phyloP scores from a whole-genome alignment of 1,140 invertebrate species.

The Tetramorium parvispinum region DNA sequence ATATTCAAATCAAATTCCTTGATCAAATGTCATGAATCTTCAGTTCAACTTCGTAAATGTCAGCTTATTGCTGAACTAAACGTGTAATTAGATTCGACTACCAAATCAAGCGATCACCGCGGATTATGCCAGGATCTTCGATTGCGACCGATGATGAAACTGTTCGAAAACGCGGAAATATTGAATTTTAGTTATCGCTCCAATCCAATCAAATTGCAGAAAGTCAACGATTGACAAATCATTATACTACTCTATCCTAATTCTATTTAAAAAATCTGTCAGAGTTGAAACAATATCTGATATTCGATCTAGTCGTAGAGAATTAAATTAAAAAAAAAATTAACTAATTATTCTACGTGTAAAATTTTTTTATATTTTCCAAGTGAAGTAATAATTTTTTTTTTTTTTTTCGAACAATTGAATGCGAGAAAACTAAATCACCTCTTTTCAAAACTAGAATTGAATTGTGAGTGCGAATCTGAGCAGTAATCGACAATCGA shows the following conservation, averaged over 20 bases:
- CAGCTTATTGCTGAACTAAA: not conserved
- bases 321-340: conserved; percentile 8
- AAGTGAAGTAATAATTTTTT: not conserved
- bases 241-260: not conserved
- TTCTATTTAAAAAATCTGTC: not conserved
- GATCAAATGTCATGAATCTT: conserved; percentile 14
- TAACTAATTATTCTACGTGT: not conserved
- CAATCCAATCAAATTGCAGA: not conserved
- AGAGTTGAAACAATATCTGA: conserved; percentile 15
- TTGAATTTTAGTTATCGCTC: not conserved
- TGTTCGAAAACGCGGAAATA: not conserved
- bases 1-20: conserved; percentile 12
- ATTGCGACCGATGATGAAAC: not conserved
- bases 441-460: conserved; percentile 53
- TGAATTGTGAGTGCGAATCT: not conserved
- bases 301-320: not conserved
- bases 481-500: not conserved
- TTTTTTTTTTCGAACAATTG: not conserved
- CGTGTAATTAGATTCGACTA: conserved; percentile 7
- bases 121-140: conserved; percentile 31
- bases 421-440: conserved; percentile 45
- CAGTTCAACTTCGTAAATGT: not conserved
- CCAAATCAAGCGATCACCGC: conserved; percentile 47
- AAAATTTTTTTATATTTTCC: not conserved
- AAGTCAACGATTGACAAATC: not conserved